phyloP scores from a whole-genome alignment of 2,113 vertebrate genomes.

The Chamaetylas fuelleborni region DNA sequence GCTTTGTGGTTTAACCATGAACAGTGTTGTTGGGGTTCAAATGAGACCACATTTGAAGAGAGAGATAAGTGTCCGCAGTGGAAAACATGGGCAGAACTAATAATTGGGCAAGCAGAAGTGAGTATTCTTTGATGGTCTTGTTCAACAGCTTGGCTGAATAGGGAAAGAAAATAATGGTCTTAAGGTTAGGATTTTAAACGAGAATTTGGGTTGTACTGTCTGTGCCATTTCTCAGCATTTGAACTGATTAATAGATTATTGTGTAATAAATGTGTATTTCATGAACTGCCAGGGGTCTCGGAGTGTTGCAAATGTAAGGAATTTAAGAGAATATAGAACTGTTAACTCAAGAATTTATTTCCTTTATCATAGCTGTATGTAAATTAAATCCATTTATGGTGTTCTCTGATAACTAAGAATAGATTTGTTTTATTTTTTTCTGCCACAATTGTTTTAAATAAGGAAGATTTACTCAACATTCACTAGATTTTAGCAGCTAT shows the following conservation, averaged over 20 bases:
- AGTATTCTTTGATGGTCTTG: constrained; percentile 36
- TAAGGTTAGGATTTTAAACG: neutral
- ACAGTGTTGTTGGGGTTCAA: constrained; percentile 98
- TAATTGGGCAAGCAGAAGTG: constrained; percentile 96
- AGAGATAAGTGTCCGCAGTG: constrained; percentile 97
- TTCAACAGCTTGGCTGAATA: neutral
- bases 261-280: neutral
- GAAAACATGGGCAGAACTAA: constrained; percentile 98
- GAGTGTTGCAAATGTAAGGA: neutral
- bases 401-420: neutral
- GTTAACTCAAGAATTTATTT: neutral
- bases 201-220: neutral
- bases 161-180: neutral
- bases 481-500: neutral
- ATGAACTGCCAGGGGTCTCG: neutral
- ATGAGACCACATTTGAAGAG: constrained; percentile 94
- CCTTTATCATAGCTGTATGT: neutral
- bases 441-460: neutral
- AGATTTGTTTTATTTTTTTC: neutral
- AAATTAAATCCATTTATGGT: neutral
- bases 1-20: constrained; percentile 98
- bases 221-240: neutral
- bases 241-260: neutral
- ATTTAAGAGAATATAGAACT: neutral
- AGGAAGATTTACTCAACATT: neutral